phyloP scores from a whole-genome alignment of 2,888 invertebrate genomes.

The Tachina fera region DNA sequence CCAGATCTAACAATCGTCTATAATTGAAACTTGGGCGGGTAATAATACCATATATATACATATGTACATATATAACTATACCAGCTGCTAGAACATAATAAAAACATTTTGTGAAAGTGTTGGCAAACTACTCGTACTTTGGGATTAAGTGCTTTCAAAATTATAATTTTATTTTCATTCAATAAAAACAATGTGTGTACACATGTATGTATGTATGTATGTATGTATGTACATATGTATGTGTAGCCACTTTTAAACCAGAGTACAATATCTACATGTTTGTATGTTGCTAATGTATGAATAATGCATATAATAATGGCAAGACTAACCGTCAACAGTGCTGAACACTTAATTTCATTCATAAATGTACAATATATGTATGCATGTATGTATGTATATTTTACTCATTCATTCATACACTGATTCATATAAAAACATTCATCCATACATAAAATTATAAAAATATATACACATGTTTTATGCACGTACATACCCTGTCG shows the following conservation, averaged over 20 bases:
- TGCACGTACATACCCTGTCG: no score
- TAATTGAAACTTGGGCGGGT: no score
- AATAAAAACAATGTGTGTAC: conserved; percentile 5
- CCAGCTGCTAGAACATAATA: neutral
- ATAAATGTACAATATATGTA: conserved; percentile 30
- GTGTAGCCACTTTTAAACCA: conserved; percentile 25
- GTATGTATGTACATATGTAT: neutral
- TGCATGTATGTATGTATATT: conserved; percentile 4
- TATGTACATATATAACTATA: no score
- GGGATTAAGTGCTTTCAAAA: conserved; percentile 36
- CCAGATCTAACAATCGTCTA: no score
- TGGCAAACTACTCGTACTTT: conserved; percentile 10
- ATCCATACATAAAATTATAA: neutral
- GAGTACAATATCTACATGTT: conserved; percentile 15
- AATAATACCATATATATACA: no score
- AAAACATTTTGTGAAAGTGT: neutral
- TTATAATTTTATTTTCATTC: conserved; percentile 41
- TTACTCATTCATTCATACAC: conserved; percentile 46
- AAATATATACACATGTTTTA: neutral
- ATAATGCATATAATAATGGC: conserved; percentile 55
- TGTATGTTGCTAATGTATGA: conserved; percentile 42
- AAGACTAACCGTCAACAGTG: conserved; percentile 42
- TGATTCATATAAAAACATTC: conserved; percentile 6
- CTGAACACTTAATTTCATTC: conserved; percentile 64
- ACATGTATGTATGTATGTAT: neutral